Evolutionary conservation across 1,140 invertebrate genomes (phyloP), one percentile per base, ranked within the genome.

Genomic region (Propsilocerus akamusi): DNA sequence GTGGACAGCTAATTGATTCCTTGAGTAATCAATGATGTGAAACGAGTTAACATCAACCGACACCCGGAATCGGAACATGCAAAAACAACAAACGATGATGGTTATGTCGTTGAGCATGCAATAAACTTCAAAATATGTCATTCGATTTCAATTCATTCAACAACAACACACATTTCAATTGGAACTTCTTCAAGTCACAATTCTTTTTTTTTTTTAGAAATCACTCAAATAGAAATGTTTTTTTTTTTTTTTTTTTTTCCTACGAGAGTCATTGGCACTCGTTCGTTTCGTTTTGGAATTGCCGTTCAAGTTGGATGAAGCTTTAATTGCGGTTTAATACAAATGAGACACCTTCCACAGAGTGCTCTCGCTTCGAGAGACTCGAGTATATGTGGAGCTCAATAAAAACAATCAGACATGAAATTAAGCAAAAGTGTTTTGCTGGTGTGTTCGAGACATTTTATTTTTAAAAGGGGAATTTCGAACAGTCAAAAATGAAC

Each of bases 281-380:
- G 22, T 17, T n/a, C n/a, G n/a, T n/a, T n/a, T n/a, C n/a, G n/a
- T n/a, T n/a, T n/a, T n/a, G n/a, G n/a, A n/a, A 30, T 30, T n/a
- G n/a, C 28, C n/a, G 10, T 30, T 30, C n/a, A 6, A 30, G 28
- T 30, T 41, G 4, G 34, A 41, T 8, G 34, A 41, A 41, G 14
- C 34, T 41, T 41, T 41, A 41, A 41, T 41, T 41, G 34, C 34
- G 34, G 34, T 41, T 41, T 41, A 41, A 41, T 41, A 41, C 34
- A 41, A 41, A 41, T 41, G 34, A 41, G 34, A 41, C 34, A 41
- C 34, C 34, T 41, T 17, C n/a, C n/a, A n/a, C n/a, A n/a, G n/a
- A n/a, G n/a, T n/a, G n/a, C n/a, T n/a, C n/a, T n/a, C n/a, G n/a
- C n/a, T n/a, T n/a, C n/a, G n/a, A n/a, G n/a, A n/a, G n/a, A n/a